These are phyloP conservation scores for human (Homo sapiens) DNA, from an alignment of 2,113 vertebrate genomes.

Conservation along the genomic window DNA sequence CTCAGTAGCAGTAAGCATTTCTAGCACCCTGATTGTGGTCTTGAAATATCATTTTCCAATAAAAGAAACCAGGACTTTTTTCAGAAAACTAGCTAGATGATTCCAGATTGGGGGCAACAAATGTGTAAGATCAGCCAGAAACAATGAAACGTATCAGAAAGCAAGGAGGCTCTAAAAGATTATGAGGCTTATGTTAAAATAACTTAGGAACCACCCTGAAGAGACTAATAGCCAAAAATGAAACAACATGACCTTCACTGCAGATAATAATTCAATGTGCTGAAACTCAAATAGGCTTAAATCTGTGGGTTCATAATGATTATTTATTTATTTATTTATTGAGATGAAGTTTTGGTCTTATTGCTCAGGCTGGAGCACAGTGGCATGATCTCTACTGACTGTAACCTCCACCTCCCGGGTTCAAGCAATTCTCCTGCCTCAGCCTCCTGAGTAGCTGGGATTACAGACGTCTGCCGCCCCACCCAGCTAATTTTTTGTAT, in stretches of 20 bases:
- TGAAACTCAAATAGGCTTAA: slow-evolving; percentile 36
- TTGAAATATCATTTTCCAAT: not conserved
- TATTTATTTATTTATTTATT: no score
- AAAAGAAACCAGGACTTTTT: not conserved
- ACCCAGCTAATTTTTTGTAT: no score
- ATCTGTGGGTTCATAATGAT: not conserved
- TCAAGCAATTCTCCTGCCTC: no score
- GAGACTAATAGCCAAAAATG: not conserved
- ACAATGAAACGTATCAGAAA: not conserved
- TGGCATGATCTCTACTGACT: no score
- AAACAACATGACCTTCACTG: not conserved
- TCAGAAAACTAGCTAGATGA: not conserved
- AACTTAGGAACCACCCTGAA: not conserved
- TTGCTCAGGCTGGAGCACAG: no score
- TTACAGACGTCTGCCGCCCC: no score
- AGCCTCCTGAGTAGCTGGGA: no score
- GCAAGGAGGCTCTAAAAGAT: slow-evolving; percentile 4
- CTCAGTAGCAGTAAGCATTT: not conserved
- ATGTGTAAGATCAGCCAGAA: not conserved
- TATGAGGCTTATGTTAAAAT: not conserved
- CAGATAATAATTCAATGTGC: not conserved
- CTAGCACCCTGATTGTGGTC: not conserved
- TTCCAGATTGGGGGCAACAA: not conserved
- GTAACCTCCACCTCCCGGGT: no score
- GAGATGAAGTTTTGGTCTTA: no score